phyloP scores from a whole-genome alignment of 2,113 vertebrate species.

The Brienomyrus brachyistius region DNA sequence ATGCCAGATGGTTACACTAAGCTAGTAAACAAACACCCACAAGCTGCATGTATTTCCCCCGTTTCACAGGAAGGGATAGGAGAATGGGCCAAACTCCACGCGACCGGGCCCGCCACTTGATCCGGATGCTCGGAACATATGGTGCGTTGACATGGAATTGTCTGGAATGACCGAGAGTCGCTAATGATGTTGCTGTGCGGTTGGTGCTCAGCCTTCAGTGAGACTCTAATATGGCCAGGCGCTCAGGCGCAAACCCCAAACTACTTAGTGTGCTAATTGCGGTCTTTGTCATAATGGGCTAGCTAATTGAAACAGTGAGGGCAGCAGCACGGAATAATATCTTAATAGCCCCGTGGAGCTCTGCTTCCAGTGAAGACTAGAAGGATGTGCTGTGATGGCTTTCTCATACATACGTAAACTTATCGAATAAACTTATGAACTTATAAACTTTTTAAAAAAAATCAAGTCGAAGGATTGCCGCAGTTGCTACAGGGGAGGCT shows the following conservation, averaged over 20 bases:
- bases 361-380: background rate
- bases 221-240: background rate
- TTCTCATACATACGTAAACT: background rate
- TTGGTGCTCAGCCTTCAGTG: background rate
- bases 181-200: background rate
- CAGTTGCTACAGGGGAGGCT: background rate
- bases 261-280: slow-evolving; percentile 12
- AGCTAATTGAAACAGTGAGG: slow-evolving; percentile 10
- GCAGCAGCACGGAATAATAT: slow-evolving; percentile 15
- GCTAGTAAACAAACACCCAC: background rate
- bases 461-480: background rate
- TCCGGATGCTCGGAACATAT: background rate
- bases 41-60: background rate
- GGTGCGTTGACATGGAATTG: background rate
- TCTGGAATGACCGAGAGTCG: background rate
- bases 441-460: background rate
- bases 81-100: background rate
- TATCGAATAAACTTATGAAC: background rate
- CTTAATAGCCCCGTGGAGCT: slow-evolving; percentile 3
- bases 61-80: background rate
- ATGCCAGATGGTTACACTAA: background rate
- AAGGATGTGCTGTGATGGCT: background rate
- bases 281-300: slow-evolving; percentile 2
- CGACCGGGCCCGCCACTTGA: background rate
- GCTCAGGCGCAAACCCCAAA: background rate